These are phyloP conservation scores for Chionoecetes opilio DNA, from an alignment of 1,140 invertebrate genomes.

Conservation along the genomic window DNA sequence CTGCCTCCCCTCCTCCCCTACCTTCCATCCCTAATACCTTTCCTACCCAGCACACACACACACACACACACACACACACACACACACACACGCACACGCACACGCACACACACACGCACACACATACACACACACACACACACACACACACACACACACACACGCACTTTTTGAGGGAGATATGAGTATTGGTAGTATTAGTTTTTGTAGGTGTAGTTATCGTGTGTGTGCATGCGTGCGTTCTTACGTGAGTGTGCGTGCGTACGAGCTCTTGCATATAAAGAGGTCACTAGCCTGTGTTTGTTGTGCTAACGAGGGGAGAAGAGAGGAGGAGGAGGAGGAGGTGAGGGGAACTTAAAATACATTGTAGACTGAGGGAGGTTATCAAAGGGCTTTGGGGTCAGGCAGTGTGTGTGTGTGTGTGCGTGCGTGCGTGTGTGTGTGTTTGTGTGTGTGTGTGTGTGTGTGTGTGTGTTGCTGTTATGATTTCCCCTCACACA, in stretches of 20 bases:
- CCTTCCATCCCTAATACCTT: background rate
- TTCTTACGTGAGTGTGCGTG: background rate
- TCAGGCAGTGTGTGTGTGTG: no score
- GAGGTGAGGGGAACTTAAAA: background rate
- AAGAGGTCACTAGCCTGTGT: background rate
- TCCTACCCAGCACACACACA: no score
- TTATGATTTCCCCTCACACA: no score
- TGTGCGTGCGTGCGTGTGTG: no score
- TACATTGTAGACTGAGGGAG: constrained; percentile 11
- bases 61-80: constrained; percentile 15
- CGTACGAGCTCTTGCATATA: background rate
- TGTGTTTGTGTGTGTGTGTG: no score
- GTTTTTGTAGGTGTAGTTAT: no score
- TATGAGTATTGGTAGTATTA: no score
- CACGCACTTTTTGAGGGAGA: background rate
- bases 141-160: constrained; percentile 28
- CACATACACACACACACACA: constrained; percentile 34
- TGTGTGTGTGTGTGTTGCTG: no score
- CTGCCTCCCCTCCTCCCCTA: background rate
- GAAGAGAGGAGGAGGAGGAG: background rate
- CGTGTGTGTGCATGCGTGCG: background rate
- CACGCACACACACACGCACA: constrained; percentile 10
- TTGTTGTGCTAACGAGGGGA: constrained; percentile 27
- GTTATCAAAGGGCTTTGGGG: no score
- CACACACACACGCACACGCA: constrained; percentile 5